Base-by-base conservation (phyloP, 35 echinoderm and acorn worm genomes). In the Apostichopus japonicus region DNA sequence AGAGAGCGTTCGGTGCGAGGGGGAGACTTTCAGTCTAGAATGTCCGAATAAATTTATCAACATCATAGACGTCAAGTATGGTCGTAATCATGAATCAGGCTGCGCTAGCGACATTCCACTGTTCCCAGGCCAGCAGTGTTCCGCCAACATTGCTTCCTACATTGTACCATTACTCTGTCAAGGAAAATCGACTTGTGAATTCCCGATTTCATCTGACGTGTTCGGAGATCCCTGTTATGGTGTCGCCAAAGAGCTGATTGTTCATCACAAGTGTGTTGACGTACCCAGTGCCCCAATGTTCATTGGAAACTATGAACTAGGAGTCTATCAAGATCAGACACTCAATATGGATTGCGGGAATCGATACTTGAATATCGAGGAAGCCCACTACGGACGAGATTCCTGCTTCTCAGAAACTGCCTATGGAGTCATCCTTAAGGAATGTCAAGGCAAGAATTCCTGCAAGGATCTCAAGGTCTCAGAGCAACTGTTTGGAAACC, bases 381-480 rank as follows among this genome's bases (percentile, higher is more conserved):
- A 6, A 4, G 75, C 76, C 8, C 72, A 77, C 5, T 91, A 91
- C 56, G 90, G 90, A 77, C 54, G 72, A 16, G 90, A 91, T 13
- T 44, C 51, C 44, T 91, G 90, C 90, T 23, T 53, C 14, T 79
- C 90, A 5, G 72, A 91, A 2, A 91, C 55, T 5, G 90, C 90
- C 7, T 79, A 79, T 58, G 90, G 90, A 23, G 54, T 78, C 17
- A 73, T 91, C 61, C 33, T 79, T 3, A 23, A 15, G 5, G 55
- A 91, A 79, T 91, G 90, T 27, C 90, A 91, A 79, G 90, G 90
- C 71, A 91, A 55, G 71, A 58, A 56, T 19, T 16, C 71, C 70
- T 91, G 71, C 55, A 58, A 91, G 19, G 71, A 75, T 7, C 51
- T 79, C 25, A 91, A 72, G 23, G 62, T 89, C 13, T 57, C 21